A percentile compares a stretch with the other conserved stretches of the same genome.
These are phyloP conservation scores for Pyrrhosoma nymphula DNA, from an alignment of 2,888 invertebrate genomes.

Conservation along the genomic window DNA sequence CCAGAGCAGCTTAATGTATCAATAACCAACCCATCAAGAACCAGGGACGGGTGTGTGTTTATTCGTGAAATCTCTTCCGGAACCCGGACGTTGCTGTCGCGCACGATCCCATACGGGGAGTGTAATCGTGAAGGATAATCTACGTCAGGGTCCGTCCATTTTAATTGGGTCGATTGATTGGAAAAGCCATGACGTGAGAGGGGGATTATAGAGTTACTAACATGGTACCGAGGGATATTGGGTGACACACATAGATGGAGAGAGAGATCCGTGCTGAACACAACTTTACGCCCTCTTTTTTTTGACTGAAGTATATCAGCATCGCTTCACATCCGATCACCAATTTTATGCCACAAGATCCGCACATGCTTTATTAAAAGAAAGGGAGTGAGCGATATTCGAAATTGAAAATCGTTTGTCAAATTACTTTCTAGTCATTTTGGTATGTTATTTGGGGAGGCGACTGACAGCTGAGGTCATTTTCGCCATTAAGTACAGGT, in stretches of 20 bases:
- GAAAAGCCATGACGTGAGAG: not conserved
- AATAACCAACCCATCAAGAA: not conserved
- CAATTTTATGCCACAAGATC: too few relatives aligned
- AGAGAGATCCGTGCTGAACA: not conserved
- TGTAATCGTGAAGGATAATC: not conserved
- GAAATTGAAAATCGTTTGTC: too few relatives aligned
- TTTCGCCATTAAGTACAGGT: too few relatives aligned
- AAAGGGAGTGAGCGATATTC: too few relatives aligned
- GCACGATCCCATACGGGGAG: not conserved
- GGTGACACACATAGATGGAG: not conserved
- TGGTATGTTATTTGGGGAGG: too few relatives aligned
- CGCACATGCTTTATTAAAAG: too few relatives aligned
- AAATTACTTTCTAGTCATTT: too few relatives aligned
- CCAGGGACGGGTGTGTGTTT: not conserved
- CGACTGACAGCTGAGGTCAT: too few relatives aligned
- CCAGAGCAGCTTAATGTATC: not conserved
- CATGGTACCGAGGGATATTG: not conserved
- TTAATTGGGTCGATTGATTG: conserved; percentile 3
- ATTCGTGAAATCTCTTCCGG: not conserved
- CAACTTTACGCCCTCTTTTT: not conserved
- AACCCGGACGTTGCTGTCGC: not conserved
- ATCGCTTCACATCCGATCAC: too few relatives aligned
- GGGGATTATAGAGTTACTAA: not conserved
- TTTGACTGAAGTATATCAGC: too few relatives aligned
- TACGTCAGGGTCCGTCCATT: not conserved